Percentiles rank a stretch among this genome's conserved stretches.
phyloP scores from a whole-genome alignment of 2,888 invertebrate species.

The Tolmerus cingulatus region DNA sequence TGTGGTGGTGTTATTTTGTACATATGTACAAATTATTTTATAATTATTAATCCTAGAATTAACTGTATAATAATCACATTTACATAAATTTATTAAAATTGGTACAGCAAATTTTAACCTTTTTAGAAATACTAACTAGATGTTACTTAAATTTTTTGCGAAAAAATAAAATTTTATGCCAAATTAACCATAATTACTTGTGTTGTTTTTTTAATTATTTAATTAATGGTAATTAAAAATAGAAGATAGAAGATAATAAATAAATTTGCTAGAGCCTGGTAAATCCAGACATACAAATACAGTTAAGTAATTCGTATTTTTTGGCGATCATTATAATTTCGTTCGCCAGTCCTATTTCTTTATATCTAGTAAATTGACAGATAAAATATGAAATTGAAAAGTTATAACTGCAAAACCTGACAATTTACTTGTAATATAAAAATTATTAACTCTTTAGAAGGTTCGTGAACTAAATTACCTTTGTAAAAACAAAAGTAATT shows the following conservation, averaged over 20 bases:
- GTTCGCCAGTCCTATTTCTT: too few relatives aligned
- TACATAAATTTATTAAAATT: not conserved
- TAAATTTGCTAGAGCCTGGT: not conserved
- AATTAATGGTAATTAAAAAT: not conserved
- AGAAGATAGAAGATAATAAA: not conserved
- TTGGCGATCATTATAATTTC: too few relatives aligned
- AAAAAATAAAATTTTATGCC: not conserved
- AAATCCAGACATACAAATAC: too few relatives aligned
- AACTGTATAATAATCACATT: not conserved
- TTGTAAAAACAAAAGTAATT: too few relatives aligned
- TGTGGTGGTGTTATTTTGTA: not conserved
- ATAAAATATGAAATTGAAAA: too few relatives aligned
- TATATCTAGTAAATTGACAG: too few relatives aligned
- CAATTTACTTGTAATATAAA: too few relatives aligned
- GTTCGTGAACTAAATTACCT: too few relatives aligned
- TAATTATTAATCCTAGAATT: not conserved
- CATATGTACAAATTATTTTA: not conserved
- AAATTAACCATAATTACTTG: not conserved
- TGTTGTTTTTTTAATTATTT: too few relatives aligned
- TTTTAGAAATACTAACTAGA: not conserved
- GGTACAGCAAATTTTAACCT: not conserved
- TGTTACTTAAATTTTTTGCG: not conserved
- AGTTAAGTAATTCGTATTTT: too few relatives aligned
- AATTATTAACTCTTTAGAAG: too few relatives aligned
- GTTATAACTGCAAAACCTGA: too few relatives aligned